Conservation (phyloP, 2,888 invertebrate genomes). For the Cabera pusaria region DNA sequence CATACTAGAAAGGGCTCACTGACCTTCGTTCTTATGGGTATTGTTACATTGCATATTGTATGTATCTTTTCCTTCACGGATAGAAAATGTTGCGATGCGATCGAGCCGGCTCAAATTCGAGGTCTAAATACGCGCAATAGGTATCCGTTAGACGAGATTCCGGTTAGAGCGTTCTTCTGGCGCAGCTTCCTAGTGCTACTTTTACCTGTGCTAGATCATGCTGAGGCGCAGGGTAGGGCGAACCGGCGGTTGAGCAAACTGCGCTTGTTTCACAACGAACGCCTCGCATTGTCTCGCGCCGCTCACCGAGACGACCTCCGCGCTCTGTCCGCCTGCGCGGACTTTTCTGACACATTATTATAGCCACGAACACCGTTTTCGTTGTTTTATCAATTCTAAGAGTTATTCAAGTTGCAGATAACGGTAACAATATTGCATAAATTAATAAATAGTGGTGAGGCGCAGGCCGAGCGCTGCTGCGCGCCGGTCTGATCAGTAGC, state of each 20-base stretch:
- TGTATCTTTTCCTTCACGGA: conserved; percentile 4
- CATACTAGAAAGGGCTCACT: conserved; percentile 30
- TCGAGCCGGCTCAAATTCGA: conserved; percentile 8
- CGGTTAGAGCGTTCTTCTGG: conserved; percentile 27
- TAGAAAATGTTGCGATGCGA: conserved; percentile 7
- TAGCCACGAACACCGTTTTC: conserved; percentile 27
- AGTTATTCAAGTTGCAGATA: conserved; percentile 16
- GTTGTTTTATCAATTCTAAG: conserved; percentile 26
- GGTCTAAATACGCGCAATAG: conserved; percentile 15
- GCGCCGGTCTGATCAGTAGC: no score
- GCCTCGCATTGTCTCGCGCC: conserved; percentile 81
- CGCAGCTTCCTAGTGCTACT: conserved; percentile 35
- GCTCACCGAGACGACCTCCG: conserved; percentile 77
- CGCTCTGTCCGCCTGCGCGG: conserved; percentile 46
- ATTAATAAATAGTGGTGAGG: conserved; percentile 25
- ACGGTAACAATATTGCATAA: conserved; percentile 29
- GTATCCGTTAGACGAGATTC: conserved; percentile 25
- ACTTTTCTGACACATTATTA: conserved; percentile 62
- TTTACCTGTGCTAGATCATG: conserved; percentile 44
- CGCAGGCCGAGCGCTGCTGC: no score
- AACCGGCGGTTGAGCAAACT: conserved; percentile 67
- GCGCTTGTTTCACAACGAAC: conserved; percentile 74
- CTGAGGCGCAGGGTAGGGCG: conserved; percentile 51
- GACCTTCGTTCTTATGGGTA: conserved; percentile 30
- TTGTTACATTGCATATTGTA: conserved; percentile 13